Base-by-base conservation (phyloP, 2,797 vertebrate species). In the Poecilia gillii region DNA sequence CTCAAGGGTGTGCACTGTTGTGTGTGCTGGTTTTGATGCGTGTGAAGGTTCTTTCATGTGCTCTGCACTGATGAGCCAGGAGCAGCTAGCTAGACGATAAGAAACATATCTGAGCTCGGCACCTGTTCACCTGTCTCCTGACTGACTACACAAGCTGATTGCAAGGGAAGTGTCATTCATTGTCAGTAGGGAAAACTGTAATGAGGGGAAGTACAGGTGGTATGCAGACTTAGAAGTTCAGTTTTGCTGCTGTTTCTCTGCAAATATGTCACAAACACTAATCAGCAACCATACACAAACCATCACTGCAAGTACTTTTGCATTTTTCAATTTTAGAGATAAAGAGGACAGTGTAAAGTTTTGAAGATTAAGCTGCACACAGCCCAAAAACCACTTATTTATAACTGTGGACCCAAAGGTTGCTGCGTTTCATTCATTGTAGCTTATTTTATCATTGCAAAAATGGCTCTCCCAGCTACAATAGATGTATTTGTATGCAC, bases 61-160 rank as follows among this genome's bases (percentile, higher is more conserved):
- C 85, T 84, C 45, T 81, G 72, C 84, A 79, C 83, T 83, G 85
- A 92, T 91, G 92, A 87, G 84, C 87, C 23, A 55, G 80, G 81
- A 87, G 77, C 75, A 91, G 86, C 85, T 82, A 88, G 87, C 79
- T 78, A 23, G 31, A 74, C 4, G 86, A 92, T 93, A 92, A 94
- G 86, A 92, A 88, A 90, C 85, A 77, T 93, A 93, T 93, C 88
- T 0, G 86, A 75, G 78, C 78, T 81, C 82, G 80, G 86, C 93
- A 93, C 89, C 91, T 91, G 88, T 78, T 77, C 71, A 77, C 74
- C 78, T 85, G 66, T 76, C 70, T 78, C 59, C 78, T 82, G 28
- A 79, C 76, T 84, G 84, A 84, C 90, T 84, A 66, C 77, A 84
- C 79, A 62, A 75, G 71, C 78, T 8, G 55, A 83, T 68, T 79